Evolutionary conservation across 1,140 invertebrate species (phyloP), one percentile per base, ranked within the genome.

Genomic region (Meteorus sp.): DNA sequence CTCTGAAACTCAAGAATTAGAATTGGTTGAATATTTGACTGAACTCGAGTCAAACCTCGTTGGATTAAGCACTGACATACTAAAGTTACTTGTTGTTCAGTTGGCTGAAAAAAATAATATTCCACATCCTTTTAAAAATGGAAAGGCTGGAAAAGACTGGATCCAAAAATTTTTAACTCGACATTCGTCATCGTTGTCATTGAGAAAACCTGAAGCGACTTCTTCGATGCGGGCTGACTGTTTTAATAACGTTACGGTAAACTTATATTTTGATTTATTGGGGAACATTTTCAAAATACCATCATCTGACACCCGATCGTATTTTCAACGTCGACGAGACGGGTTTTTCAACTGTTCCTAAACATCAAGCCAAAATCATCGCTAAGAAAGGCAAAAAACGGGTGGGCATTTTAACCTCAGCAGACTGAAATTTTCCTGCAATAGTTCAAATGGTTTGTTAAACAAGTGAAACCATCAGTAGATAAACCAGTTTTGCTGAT

Each of bases 241-340:
- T 39, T 73, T 73, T 62, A 71, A 67, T 45, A 65, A 53, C 55
- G 60, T 61, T 11, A 62, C 35, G 8, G 61, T 66, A 6, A 8
- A 60, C 2, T 43, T 51, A 5, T 29, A 5, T 9, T 29, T 29
- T 29, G 27, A 29, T 29, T 29, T 29, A 29, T 29, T 29, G 27
- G 27, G 9, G 27, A 29, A 9, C 27, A 29, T 29, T 9, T 33
- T 11, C 15, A 19, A 13, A 35, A 29, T 3, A 33, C 7, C 8
- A 51, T 7, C 17, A 27, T 1, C 8, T 48, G 2, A 48, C 3
- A 15, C 44, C 65, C 15, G 45, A 66, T 37, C 56, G 58, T 56
- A 63, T 67, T 33, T 65, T 22, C 27, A 74, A 76, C 56, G 61
- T 69, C 17, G 70, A 73, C 47, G 71, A 77, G 59, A 72, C 67